Base-by-base conservation (phyloP, 92 coral and sea anemone species). In the Scolanthus callimorphus region DNA sequence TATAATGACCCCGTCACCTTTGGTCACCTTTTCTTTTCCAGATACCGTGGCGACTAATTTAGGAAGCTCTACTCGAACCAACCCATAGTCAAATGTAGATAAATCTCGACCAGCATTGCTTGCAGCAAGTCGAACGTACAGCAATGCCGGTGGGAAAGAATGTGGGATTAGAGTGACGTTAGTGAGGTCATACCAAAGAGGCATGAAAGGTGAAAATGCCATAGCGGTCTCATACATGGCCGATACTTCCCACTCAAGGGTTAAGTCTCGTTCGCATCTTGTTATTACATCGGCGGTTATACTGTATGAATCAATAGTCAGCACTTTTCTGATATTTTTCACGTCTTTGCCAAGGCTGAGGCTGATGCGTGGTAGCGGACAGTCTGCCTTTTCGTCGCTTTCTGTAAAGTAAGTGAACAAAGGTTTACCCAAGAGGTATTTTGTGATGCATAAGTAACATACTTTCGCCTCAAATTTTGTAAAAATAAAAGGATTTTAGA, bases 81-180 rank as follows among this genome's bases (percentile, higher is more conserved):
- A 57, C 1, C 90, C 90, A 20, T 60, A 83, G 24, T 79, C 86
- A 38, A 70, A 76, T 4, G 80, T 65, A 20, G 64, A 65, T 0
- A 85, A 62, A 30, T 60, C 84, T 44, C 71, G 58, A 55, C 59
- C 45, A 1, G 63, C 65, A 17, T 72, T 26, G n/a, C 44, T 12
- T 3, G 55, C 51, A 3, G 48, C 63, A 4, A 73, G 47, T n/a
- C 71, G 29, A 11, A 73, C 77, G 30, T 58, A 80, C 39, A 73
- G 19, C 21, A 67, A 34, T 3, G 74, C 8, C n/a, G 74, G 63
- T 11, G 74, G 74, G 20, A 67, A 43, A 22, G 39, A 29, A 31
- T 55, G 27, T 20, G 53, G 63, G 15, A n/a, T 25, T 1, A 67
- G 29, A 0, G 55, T 67, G 0, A 67, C 29, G 9, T 38, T 54